Conservation (phyloP, 2,113 vertebrate genomes). For the Dipodomys ordii region DNA sequence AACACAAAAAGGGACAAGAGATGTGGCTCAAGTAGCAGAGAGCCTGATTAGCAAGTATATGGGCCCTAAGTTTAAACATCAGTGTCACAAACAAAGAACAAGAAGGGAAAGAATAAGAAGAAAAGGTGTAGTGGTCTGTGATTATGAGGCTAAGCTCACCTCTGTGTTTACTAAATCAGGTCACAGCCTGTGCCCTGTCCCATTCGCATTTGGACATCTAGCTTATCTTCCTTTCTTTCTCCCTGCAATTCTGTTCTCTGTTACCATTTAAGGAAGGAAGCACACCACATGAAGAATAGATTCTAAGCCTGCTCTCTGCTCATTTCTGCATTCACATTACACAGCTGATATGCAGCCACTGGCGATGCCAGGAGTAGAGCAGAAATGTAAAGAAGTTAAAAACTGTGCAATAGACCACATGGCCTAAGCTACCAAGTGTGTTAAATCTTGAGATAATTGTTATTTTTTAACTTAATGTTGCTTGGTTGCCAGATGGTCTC, state of each 20-base stretch:
- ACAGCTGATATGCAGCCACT: slow-evolving; percentile 21
- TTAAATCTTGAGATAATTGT: slow-evolving; percentile 32
- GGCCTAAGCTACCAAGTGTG: not conserved
- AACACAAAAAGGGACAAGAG: no score
- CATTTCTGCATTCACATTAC: slow-evolving; percentile 6
- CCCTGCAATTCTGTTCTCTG: slow-evolving; percentile 10
- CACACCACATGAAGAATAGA: not conserved
- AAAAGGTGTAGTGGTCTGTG: not conserved
- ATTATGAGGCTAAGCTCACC: not conserved
- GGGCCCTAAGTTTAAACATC: no score
- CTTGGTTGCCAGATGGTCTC: not conserved
- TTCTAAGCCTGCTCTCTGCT: not conserved
- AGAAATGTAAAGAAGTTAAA: slow-evolving; percentile 36
- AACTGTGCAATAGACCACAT: not conserved
- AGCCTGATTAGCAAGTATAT: no score
- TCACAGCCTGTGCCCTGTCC: not conserved
- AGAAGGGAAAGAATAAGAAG: no score
- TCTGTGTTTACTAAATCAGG: not conserved
- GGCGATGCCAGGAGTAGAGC: not conserved
- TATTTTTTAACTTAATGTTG: not conserved
- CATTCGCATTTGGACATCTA: not conserved
- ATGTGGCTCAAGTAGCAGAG: no score
- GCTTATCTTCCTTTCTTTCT: not conserved
- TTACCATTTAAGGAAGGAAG: not conserved
- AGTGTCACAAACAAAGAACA: no score